Conservation (phyloP, 2,113 vertebrate species). For the Lethenteron camtschaticum region DNA sequence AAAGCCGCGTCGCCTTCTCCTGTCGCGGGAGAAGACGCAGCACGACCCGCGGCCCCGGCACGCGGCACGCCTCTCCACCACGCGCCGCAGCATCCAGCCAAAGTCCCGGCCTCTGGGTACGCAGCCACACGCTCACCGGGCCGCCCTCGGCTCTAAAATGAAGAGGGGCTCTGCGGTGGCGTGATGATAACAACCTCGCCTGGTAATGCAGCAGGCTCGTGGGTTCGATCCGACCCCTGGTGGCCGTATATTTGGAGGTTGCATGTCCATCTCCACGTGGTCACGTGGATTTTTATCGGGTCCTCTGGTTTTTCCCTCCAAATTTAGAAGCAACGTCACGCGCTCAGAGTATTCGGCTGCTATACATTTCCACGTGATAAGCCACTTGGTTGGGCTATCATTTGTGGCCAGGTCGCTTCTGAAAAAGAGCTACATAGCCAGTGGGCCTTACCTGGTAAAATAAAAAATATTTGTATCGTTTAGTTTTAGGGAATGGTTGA, state of each 20-base stretch:
- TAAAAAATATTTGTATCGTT: no score
- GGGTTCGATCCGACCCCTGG: not conserved
- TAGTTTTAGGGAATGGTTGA: no score
- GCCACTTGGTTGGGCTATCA: no score
- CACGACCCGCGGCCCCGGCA: conserved; percentile 47
- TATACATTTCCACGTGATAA: no score
- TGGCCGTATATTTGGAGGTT: not conserved
- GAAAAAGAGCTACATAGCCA: no score
- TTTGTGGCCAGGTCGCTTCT: no score
- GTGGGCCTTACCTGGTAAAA: no score
- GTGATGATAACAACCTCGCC: not conserved
- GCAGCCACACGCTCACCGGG: rapidly evolving
- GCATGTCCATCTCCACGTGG: no score
- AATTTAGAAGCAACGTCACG: no score
- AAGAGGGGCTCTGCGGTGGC: not conserved
- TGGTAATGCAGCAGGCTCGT: not conserved
- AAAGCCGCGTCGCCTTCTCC: conserved; percentile 65
- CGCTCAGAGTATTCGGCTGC: no score
- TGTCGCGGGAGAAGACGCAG: conserved; percentile 68
- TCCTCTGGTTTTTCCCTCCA: no score
- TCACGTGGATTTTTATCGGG: no score
- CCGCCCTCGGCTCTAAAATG: not conserved
- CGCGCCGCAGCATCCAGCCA: conserved; percentile 79
- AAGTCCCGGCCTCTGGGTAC: conserved; percentile 62
- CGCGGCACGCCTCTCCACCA: conserved; percentile 68